These are phyloP conservation scores for Apamea epomidion DNA, from an alignment of 2,888 invertebrate species.

Conservation along the genomic window DNA sequence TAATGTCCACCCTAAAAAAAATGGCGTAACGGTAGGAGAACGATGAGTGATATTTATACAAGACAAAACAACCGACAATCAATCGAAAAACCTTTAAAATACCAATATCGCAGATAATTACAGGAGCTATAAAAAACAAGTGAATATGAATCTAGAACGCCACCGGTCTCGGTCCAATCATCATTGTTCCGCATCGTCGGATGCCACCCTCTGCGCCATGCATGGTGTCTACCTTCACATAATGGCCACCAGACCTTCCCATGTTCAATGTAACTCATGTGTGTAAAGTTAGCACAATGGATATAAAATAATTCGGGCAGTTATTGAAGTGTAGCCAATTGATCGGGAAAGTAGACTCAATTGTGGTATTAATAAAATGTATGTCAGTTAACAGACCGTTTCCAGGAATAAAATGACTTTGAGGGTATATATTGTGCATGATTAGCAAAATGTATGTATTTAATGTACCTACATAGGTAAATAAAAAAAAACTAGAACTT, in stretches of 20 bases:
- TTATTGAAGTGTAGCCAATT: slow-evolving; percentile 38
- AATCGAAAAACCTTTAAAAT: background rate
- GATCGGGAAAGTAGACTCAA: no score
- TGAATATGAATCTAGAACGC: slow-evolving; percentile 38
- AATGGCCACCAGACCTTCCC: slow-evolving; percentile 49
- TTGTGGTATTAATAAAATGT: background rate
- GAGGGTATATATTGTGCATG: background rate
- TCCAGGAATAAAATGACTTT: background rate
- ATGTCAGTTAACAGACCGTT: background rate
- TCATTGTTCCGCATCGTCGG: slow-evolving; percentile 56
- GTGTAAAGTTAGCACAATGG: slow-evolving; percentile 50
- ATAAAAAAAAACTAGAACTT: background rate
- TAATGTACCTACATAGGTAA: background rate
- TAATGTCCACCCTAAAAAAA: no score
- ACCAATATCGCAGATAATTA: background rate
- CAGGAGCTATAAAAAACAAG: slow-evolving; percentile 15
- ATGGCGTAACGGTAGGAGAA: no score
- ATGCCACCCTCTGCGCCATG: slow-evolving; percentile 54
- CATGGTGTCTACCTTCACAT: slow-evolving; percentile 48
- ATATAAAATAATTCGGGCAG: slow-evolving; percentile 5
- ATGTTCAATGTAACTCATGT: slow-evolving; percentile 42
- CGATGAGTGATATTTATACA: background rate
- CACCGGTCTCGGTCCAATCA: slow-evolving; percentile 45
- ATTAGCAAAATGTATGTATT: background rate
- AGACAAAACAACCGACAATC: background rate